A percentile compares a stretch with the other conserved stretches of the same genome.
Conservation (phyloP, 2,797 vertebrate species). For the Premnoplex brunnescens region DNA sequence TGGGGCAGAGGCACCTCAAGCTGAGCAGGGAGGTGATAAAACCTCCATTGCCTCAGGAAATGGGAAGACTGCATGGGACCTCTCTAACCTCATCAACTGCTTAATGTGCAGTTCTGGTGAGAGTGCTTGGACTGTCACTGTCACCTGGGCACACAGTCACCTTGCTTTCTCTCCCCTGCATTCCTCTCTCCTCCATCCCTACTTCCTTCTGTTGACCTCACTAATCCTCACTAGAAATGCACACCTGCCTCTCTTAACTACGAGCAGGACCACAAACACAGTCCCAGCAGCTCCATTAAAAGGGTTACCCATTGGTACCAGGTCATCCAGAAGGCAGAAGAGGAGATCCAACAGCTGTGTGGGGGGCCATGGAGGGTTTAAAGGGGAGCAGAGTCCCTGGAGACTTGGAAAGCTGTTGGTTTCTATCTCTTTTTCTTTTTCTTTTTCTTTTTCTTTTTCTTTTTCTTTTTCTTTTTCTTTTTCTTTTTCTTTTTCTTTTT, state of each 20-base stretch:
- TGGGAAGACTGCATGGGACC: background rate
- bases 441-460: background rate
- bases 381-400: background rate
- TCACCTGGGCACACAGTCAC: background rate
- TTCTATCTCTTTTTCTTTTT: rapidly evolving
- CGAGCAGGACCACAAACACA: background rate
- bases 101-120: background rate
- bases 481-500: background rate
- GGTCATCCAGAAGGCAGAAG: background rate
- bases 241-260: background rate
- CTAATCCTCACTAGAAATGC: background rate
- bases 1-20: background rate
- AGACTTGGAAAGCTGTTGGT: background rate
- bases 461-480: too few species aligned
- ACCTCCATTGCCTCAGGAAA: background rate
- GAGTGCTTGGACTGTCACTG: background rate
- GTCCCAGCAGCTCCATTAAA: background rate
- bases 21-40: background rate
- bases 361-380: background rate
- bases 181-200: background rate
- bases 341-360: background rate
- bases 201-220: background rate
- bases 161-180: background rate
- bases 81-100: background rate
- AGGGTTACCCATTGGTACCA: rapidly evolving